Percentiles rank a stretch among this genome's conserved stretches.
Evolutionary conservation across 30 jellyfish, hydroid and myxozoan genomes (phyloP).

Genomic region (Sanderia malayensis): DNA sequence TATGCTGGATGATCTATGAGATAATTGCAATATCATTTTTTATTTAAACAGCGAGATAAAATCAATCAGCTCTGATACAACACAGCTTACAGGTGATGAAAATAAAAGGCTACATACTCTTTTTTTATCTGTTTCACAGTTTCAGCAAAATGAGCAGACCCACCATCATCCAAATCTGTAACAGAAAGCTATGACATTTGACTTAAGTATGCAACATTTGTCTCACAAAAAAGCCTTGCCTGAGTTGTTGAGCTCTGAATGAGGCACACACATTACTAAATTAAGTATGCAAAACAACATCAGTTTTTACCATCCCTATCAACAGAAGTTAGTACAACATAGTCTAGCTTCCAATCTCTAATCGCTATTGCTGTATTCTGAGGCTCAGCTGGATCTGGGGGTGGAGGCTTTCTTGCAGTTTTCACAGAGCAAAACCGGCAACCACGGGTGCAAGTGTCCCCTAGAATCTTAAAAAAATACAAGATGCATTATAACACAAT

Average conservation of each 20-base stretch:
- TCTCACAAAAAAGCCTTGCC: no score
- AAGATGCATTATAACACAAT: background rate
- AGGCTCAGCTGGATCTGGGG: constrained; percentile 97
- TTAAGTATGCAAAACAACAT: no score
- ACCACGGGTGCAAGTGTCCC: constrained; percentile 98
- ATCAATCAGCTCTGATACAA: background rate
- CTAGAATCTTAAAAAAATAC: constrained; percentile 48
- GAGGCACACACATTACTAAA: no score
- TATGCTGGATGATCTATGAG: constrained; percentile 63
- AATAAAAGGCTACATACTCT: constrained; percentile 18
- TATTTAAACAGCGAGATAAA: no score
- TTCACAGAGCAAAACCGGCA: constrained; percentile 98
- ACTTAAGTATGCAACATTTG: background rate
- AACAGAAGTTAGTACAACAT: constrained; percentile 91
- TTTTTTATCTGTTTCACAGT: constrained; percentile 80
- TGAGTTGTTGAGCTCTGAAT: no score
- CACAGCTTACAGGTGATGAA: background rate
- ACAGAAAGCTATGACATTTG: background rate
- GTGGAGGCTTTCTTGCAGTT: constrained; percentile 95
- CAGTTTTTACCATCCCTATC: constrained; percentile 92
- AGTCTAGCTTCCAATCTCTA: constrained; percentile 79
- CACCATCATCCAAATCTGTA: constrained; percentile 85
- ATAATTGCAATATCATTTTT: no score
- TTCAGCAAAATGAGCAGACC: constrained; percentile 92
- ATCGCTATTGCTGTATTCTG: constrained; percentile 88